phyloP scores from a whole-genome alignment of 2,113 vertebrate genomes.

The Hypomesus transpacificus region DNA sequence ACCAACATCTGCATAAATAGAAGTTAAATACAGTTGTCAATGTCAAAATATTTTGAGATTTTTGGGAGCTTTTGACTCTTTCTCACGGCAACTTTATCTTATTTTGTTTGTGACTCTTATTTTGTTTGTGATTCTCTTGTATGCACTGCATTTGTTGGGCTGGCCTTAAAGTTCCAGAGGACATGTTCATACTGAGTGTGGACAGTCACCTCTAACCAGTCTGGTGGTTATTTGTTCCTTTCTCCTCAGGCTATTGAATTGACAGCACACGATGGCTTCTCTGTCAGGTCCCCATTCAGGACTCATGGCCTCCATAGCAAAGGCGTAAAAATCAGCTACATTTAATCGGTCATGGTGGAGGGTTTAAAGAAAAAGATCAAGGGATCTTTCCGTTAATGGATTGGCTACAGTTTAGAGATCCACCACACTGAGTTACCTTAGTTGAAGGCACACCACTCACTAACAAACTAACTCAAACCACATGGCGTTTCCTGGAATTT shows the following conservation, averaged over 20 bases:
- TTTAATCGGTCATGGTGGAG: conserved; percentile 70
- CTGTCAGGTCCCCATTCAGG: conserved; percentile 61
- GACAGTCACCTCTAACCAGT: conserved; percentile 25
- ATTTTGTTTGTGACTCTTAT: too few relatives aligned
- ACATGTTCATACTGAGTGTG: conserved; percentile 9
- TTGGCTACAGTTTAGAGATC: conserved; percentile 65
- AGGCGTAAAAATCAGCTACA: conserved; percentile 68
- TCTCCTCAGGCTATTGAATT: conserved; percentile 36
- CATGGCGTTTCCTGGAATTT: conserved; percentile 45
- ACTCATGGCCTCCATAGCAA: conserved; percentile 41
- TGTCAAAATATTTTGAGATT: too few relatives aligned
- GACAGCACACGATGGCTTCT: conserved; percentile 44
- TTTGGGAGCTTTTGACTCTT: too few relatives aligned
- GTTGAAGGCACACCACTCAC: conserved; percentile 53
- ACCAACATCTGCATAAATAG: too few relatives aligned
- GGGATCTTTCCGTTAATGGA: conserved; percentile 68
- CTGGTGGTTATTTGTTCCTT: conserved; percentile 36
- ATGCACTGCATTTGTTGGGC: neutral
- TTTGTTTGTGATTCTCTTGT: too few relatives aligned
- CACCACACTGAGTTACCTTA: conserved; percentile 51
- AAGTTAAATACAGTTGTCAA: too few relatives aligned
- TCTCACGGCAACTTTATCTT: too few relatives aligned
- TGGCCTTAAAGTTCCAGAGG: neutral
- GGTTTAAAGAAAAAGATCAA: conserved; percentile 65
- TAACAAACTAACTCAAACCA: conserved; percentile 64